Evolutionary conservation across 2,113 vertebrate species (phyloP).

Genomic region (Bubalus kerabau): DNA sequence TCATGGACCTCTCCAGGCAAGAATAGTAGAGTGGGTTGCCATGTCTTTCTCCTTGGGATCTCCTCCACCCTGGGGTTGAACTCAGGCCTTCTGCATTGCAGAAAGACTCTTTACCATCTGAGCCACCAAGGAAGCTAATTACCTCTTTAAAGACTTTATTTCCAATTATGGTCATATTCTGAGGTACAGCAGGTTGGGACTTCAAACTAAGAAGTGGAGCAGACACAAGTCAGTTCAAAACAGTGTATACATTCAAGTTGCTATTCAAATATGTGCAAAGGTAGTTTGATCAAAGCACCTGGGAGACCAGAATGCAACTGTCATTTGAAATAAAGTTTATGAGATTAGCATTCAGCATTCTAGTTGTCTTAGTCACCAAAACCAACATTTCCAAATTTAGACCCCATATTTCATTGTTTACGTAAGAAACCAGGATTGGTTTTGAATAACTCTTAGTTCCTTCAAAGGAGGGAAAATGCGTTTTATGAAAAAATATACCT

Average conservation of each 20-base stretch:
- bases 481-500: background rate
- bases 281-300: conserved; percentile 9
- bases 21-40: background rate
- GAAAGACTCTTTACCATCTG: background rate
- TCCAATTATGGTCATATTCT: background rate
- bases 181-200: background rate
- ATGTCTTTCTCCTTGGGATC: background rate
- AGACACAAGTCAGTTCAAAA: background rate
- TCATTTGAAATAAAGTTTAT: background rate
- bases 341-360: background rate
- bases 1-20: background rate
- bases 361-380: background rate
- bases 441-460: background rate
- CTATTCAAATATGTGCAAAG: background rate
- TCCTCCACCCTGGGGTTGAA: background rate
- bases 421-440: background rate
- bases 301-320: background rate
- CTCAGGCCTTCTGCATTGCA: background rate
- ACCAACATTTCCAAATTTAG: background rate
- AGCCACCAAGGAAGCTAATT: background rate
- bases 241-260: background rate
- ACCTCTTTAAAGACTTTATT: background rate
- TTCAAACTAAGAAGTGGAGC: background rate
- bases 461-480: background rate
- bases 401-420: background rate